Base-by-base conservation (phyloP, 2,113 vertebrate genomes). In the Fregetta grallaria region DNA sequence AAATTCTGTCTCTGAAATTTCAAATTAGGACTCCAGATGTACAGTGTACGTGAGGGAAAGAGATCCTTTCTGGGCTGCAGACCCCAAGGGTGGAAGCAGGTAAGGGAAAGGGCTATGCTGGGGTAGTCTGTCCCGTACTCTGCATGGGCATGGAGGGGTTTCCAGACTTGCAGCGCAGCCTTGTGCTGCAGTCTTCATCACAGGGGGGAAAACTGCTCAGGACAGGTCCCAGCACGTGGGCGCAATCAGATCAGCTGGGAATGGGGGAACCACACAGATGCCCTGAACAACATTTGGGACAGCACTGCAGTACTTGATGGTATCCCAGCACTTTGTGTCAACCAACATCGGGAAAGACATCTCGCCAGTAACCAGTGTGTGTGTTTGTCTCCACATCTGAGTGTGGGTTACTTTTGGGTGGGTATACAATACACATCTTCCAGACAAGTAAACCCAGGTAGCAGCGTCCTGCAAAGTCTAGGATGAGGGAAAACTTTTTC, bases 221-320 rank as follows among this genome's bases (percentile, higher is more conserved):
- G 36, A 52, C 15, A 36, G 59, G 9, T 73, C 40, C 15, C 32
- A 87, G 22, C 40, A 45, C 0, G 0, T 7, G 0, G 34, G 13
- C 3, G 4, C 63, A 55, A 13, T 13, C 1, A 1, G 17, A 34
- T 55, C 29, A 73, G 6, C 14, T 73, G 40, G 26, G 15, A 91
- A 27, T 13, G 13, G n/a, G 29, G 32, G 9, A 77, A n/a, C 9
- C 15, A 34, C 29, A n/a, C 10, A 80, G 9, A 19, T 15, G 5
- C 23, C 15, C 67, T 22, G n/a, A 52, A 21, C 13, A 61, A 44
- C 49, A 76, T 8, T 0, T 67, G 15, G 16, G 38, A 44, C 17
- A n/a, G 2, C 62, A 26, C 34, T 34, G 23, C 45, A 53, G 21
- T 47, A 15, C n/a, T 45, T 40, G 27, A 30, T 32, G 32, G 16